Percentiles rank a stretch among this genome's conserved stretches.
Evolutionary conservation across 2,797 vertebrate species (phyloP).

Genomic region (Bufotes viridis): DNA sequence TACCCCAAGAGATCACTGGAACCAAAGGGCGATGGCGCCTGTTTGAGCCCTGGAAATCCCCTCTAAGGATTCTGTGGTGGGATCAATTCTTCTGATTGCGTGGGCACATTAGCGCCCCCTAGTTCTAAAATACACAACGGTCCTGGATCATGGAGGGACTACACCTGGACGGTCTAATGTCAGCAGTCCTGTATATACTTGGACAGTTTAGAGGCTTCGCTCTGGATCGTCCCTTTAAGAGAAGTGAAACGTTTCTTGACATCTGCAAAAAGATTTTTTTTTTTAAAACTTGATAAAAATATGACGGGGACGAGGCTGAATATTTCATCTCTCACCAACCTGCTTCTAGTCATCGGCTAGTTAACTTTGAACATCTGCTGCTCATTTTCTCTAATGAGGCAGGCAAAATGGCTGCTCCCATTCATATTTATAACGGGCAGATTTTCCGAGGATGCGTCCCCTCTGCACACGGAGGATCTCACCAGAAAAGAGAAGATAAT

Average conservation of each 20-base stretch:
- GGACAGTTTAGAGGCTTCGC: not conserved
- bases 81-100: no score
- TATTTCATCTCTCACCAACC: constrained; percentile 29
- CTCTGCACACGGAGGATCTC: not conserved
- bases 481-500: not conserved
- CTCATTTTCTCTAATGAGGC: constrained; percentile 31
- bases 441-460: not conserved
- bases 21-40: no score
- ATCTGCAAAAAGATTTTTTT: not conserved
- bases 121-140: no score
- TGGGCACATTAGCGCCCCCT: no score
- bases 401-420: constrained; percentile 37
- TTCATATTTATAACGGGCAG: constrained; percentile 32
- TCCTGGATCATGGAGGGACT: no score
- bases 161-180: no score
- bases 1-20: no score
- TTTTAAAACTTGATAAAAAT: not conserved
- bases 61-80: no score
- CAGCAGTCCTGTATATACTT: no score
- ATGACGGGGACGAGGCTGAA: not conserved
- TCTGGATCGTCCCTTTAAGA: not conserved
- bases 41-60: no score
- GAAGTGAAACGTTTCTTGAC: not conserved
- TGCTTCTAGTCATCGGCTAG: constrained; percentile 16
- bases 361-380: constrained; percentile 50